These are phyloP conservation scores for Hycleus phaleratus DNA, from an alignment of 1,140 invertebrate genomes.

Conservation along the genomic window DNA sequence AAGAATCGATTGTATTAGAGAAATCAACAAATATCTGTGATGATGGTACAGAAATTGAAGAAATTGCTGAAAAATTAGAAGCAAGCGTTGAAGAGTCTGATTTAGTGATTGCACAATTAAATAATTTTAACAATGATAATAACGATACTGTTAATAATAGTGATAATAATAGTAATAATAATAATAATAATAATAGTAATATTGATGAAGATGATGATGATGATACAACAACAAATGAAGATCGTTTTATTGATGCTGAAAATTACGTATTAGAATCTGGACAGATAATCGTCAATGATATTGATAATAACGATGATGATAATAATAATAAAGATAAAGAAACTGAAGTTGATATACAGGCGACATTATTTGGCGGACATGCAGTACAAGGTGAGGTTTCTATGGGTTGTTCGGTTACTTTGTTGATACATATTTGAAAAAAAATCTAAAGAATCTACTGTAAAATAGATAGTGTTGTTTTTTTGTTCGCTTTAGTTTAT, in stretches of 20 bases:
- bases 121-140: conserved; percentile 17
- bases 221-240: conserved; percentile 35
- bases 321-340: conserved; percentile 26
- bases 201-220: conserved; percentile 23
- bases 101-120: conserved; percentile 32
- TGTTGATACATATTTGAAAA: too few species aligned
- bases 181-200: too few species aligned
- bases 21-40: conserved; percentile 25
- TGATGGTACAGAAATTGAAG: conserved; percentile 16
- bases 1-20: conserved; percentile 33
- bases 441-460: too few species aligned
- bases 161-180: too few species aligned
- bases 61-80: conserved; percentile 35
- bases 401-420: too few species aligned
- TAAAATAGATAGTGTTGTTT: too few species aligned
- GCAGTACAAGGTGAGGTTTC: conserved; percentile 24
- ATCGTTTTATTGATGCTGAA: conserved; percentile 42
- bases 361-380: conserved; percentile 33
- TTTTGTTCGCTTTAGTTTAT: too few species aligned
- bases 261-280: conserved; percentile 43
- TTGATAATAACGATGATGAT: neutral
- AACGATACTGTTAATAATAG: too few species aligned
- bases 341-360: conserved; percentile 34
- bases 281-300: conserved; percentile 32
- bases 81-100: conserved; percentile 40